Base-by-base conservation (phyloP, 1,140 invertebrate genomes). In the Caenorhabditis inopinata region DNA sequence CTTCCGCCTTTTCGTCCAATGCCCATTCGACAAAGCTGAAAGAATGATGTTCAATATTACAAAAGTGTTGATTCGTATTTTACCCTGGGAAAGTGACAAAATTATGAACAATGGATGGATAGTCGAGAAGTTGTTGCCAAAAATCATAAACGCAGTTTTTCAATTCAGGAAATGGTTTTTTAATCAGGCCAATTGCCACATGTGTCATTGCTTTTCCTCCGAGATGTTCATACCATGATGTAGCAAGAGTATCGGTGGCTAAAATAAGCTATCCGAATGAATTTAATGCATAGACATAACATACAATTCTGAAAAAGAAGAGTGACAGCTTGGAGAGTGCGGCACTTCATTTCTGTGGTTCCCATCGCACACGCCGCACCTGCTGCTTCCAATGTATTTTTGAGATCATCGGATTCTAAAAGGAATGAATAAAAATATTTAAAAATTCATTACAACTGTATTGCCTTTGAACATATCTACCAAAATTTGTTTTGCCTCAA, bases 381-480 rank as follows among this genome's bases (percentile, higher is more conserved):
- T 14, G 58, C 58, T 11, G 58, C 32, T 9, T 18, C 58, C 11
- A 68, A 16, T 21, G 58, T 68, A 21, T 38, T 21, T 2, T 68
- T 32, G 12, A 68, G 58, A 23, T 38, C 32, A 18, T 68, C 38
- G 12, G 58, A 38, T 21, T 68, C 58, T 68, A 32, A 0, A 58
- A 32, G 3, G 0, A 21, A 58, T 42, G 38, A 42, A 7, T 42
- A 7, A 7, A 7, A 42, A 42, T 42, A 42, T 42, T 14, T n/a
- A n/a, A n/a, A n/a, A n/a, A n/a, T n/a, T n/a, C n/a, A n/a, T n/a
- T n/a, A n/a, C n/a, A n/a, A n/a, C n/a, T n/a, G n/a, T n/a, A 6
- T 38, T 12, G 38, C 58, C 32, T 68, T 68, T 68, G 58, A 68
- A 68, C 58, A 68, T 68, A 12, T 68, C 32, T 21, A 38, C 58